Evolutionary conservation across 2,888 invertebrate genomes (phyloP).

Genomic region (Mimas tiliae): DNA sequence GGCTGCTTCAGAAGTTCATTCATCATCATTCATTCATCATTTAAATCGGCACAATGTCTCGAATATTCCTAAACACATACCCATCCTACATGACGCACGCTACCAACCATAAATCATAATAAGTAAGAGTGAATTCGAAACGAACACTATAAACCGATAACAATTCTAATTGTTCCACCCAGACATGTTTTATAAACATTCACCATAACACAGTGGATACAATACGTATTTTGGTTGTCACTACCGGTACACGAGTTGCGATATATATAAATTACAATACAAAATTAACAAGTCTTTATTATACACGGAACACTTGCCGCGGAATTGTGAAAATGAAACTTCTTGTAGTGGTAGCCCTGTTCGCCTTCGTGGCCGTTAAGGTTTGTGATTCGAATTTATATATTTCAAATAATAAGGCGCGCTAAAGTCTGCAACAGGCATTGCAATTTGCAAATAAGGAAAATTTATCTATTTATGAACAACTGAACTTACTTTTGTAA

Average conservation of each 20-base stretch:
- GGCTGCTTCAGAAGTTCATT: too few species aligned
- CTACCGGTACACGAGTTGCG: slow-evolving; percentile 34
- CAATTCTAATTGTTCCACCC: slow-evolving; percentile 61
- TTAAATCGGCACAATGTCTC: background rate
- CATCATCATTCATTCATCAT: too few species aligned
- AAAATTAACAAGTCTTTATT: slow-evolving; percentile 43
- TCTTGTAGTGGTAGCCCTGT: slow-evolving; percentile 57
- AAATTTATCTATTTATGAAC: too few species aligned
- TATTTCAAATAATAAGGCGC: slow-evolving; percentile 5
- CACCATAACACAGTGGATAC: slow-evolving; percentile 51
- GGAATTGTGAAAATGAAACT: slow-evolving; percentile 59
- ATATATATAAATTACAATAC: slow-evolving; percentile 67
- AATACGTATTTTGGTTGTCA: slow-evolving; percentile 58
- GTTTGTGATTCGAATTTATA: slow-evolving; percentile 43
- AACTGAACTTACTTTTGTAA: too few species aligned
- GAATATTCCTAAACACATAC: background rate
- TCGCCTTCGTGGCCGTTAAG: slow-evolving; percentile 71
- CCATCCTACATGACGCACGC: slow-evolving; percentile 26
- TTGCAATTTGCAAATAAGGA: too few species aligned
- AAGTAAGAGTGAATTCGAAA: slow-evolving; percentile 50
- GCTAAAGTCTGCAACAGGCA: too few species aligned
- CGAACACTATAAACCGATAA: slow-evolving; percentile 55
- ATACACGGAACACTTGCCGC: slow-evolving; percentile 36
- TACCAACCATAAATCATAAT: slow-evolving; percentile 36
- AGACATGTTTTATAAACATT: slow-evolving; percentile 66